These are phyloP conservation scores for Poecilia gillii DNA, from an alignment of 2,797 vertebrate genomes.

Conservation along the genomic window DNA sequence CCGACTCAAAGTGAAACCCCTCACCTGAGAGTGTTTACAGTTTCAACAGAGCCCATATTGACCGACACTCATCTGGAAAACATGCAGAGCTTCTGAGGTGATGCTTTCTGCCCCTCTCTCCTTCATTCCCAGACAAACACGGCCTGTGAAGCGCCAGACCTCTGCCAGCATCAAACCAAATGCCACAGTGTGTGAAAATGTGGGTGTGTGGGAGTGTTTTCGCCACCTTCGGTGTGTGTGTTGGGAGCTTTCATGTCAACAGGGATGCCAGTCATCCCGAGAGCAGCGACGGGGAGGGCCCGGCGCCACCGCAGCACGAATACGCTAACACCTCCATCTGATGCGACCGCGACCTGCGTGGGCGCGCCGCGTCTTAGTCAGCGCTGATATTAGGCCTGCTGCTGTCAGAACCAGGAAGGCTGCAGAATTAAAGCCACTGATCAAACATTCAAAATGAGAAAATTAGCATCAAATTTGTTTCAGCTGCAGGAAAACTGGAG, in stretches of 20 bases:
- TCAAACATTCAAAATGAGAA: neutral
- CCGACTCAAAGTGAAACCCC: constrained; percentile 11
- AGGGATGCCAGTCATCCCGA: constrained; percentile 61
- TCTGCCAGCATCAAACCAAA: constrained; percentile 1
- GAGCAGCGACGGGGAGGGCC: constrained; percentile 32
- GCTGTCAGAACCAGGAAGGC: constrained; percentile 15
- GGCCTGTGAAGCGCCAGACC: neutral
- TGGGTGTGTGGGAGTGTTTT: constrained; percentile 15
- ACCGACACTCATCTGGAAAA: constrained; percentile 3
- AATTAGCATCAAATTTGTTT: neutral
- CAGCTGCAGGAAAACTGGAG: neutral
- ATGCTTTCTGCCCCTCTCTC: neutral
- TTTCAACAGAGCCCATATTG: neutral
- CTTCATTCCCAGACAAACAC: neutral
- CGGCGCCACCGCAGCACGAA: constrained; percentile 7
- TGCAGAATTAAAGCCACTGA: neutral
- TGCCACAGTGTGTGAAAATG: constrained; percentile 14
- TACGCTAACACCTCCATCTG: constrained; percentile 26
- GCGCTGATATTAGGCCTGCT: constrained; percentile 42
- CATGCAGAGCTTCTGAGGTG: neutral
- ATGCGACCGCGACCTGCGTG: constrained; percentile 47
- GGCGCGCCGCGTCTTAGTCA: constrained; percentile 60
- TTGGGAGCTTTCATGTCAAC: constrained; percentile 17
- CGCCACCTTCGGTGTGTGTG: neutral
- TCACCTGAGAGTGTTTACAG: constrained; percentile 8